These are phyloP conservation scores for Serranochromis macrocephalus DNA, from an alignment of 2,113 vertebrate species.

Conservation along the genomic window DNA sequence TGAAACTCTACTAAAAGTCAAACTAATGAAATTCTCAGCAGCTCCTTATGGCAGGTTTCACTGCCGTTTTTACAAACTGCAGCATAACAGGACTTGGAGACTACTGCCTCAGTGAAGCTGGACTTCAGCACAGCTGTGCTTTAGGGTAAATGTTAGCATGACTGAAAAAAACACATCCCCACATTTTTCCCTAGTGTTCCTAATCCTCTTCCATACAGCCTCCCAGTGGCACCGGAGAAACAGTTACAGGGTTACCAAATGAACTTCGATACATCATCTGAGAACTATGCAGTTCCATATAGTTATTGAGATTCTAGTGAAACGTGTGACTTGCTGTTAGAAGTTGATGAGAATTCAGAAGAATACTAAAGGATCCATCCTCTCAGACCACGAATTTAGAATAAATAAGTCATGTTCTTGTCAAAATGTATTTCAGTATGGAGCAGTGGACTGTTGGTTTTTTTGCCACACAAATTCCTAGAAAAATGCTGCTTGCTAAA, in stretches of 20 bases:
- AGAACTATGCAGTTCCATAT: not conserved
- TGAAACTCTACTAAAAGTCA: slow-evolving; percentile 13
- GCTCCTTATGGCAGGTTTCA: not conserved
- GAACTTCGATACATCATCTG: not conserved
- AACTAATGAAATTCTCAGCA: slow-evolving; percentile 10
- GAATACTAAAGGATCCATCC: not conserved
- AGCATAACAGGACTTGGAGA: not conserved
- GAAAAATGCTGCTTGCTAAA: not conserved
- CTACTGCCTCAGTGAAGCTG: not conserved
- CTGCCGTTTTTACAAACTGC: not conserved
- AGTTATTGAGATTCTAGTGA: not conserved
- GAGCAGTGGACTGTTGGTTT: not conserved
- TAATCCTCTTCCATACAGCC: not conserved
- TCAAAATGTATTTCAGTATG: not conserved
- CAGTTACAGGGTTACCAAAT: not conserved
- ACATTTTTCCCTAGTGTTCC: not conserved
- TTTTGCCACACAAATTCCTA: not conserved
- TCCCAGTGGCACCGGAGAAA: not conserved
- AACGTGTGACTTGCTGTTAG: not conserved
- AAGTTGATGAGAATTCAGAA: not conserved
- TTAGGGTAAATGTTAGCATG: not conserved
- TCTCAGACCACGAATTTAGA: not conserved
- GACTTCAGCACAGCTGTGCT: not conserved
- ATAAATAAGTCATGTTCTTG: not conserved
- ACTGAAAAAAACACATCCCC: not conserved